These are phyloP conservation scores for Scaeva pyrastri DNA, from an alignment of 2,888 invertebrate genomes.

Conservation along the genomic window DNA sequence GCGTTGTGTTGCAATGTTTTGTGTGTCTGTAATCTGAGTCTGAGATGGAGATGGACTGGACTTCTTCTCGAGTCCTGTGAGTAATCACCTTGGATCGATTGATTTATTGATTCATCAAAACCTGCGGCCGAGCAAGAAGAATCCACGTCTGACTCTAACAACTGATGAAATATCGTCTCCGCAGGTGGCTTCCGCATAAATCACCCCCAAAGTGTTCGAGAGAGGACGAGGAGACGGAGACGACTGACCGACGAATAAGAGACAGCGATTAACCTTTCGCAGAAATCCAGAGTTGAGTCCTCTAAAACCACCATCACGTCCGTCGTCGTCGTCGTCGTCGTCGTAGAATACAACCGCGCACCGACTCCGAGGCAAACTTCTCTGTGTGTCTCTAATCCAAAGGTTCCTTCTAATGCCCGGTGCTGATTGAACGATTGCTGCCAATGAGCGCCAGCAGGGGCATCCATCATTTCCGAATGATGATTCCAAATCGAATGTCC, in stretches of 20 bases:
- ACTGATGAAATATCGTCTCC: constrained; percentile 74
- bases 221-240: background rate
- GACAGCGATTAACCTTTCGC: constrained; percentile 72
- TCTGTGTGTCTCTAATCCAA: constrained; percentile 55
- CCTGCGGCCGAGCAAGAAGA: constrained; percentile 65
- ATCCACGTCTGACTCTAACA: constrained; percentile 65
- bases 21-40: constrained; percentile 59
- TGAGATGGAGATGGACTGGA: constrained; percentile 24
- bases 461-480: constrained; percentile 70
- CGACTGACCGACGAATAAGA: constrained; percentile 16
- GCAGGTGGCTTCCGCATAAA: constrained; percentile 76
- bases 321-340: background rate
- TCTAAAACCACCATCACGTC: constrained; percentile 27
- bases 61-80: constrained; percentile 48
- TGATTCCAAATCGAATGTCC: constrained; percentile 50
- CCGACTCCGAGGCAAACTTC: constrained; percentile 23
- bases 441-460: constrained; percentile 58
- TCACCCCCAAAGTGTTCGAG: constrained; percentile 68
- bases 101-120: constrained; percentile 76
- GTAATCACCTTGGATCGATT: constrained; percentile 74
- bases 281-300: constrained; percentile 58
- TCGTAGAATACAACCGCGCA: background rate
- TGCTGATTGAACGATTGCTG: constrained; percentile 74
- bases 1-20: background rate
- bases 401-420: constrained; percentile 54